These are phyloP conservation scores for Yponomeuta malinellus DNA, from an alignment of 2,888 invertebrate species.

Conservation along the genomic window DNA sequence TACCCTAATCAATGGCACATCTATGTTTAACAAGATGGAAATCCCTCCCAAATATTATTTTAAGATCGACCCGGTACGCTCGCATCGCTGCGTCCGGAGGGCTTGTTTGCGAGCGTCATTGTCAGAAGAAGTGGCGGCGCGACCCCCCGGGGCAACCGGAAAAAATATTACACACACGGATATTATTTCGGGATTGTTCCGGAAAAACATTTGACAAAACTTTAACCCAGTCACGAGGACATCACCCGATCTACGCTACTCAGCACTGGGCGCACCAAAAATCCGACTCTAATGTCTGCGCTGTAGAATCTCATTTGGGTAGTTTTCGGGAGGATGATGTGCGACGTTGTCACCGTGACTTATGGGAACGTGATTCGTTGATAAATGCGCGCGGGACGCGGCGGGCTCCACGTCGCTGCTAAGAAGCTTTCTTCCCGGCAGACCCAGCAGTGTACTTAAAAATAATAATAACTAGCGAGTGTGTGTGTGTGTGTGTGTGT, in stretches of 20 bases:
- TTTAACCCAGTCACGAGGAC: constrained; percentile 33
- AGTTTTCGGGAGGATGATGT: constrained; percentile 29
- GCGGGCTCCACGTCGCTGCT: constrained; percentile 22
- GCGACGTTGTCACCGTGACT: constrained; percentile 38
- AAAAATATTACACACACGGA: constrained; percentile 50
- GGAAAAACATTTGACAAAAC: constrained; percentile 46
- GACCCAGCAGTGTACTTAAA: constrained; percentile 36
- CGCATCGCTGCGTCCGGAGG: background rate
- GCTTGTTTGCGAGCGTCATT: constrained; percentile 19
- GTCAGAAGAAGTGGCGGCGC: constrained; percentile 18
- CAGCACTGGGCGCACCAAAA: background rate
- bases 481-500: constrained; percentile 22
- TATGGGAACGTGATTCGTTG: constrained; percentile 55
- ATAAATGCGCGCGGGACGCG: constrained; percentile 45
- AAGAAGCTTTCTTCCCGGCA: constrained; percentile 37
- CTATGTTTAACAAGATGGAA: constrained; percentile 7
- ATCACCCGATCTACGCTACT: constrained; percentile 17
- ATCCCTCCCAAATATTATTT: constrained; percentile 4
- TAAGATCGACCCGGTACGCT: background rate
- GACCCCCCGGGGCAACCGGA: constrained; percentile 30
- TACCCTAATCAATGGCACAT: background rate
- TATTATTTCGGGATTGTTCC: constrained; percentile 45
- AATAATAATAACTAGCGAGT: constrained; percentile 39
- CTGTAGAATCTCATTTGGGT: constrained; percentile 32
- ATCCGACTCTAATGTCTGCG: constrained; percentile 24